Evolutionary conservation across 2,888 invertebrate genomes (phyloP).

Genomic region (Cryptocheilus praepositus): DNA sequence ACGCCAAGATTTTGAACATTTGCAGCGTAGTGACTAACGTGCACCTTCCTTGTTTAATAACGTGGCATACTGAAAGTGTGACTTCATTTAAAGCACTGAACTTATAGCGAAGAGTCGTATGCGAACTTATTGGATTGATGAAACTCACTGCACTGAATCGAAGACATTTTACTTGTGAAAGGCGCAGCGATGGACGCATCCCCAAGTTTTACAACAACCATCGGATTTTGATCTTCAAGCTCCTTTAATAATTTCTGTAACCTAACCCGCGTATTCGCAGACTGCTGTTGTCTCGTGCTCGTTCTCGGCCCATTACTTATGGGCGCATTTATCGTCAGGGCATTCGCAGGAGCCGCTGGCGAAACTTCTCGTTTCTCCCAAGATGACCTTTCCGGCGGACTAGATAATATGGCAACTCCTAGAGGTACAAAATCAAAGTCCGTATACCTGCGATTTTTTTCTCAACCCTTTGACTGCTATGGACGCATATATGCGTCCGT

Average conservation of each 20-base stretch:
- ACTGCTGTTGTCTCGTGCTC: constrained; percentile 45
- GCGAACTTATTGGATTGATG: too few relatives aligned
- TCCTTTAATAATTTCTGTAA: constrained; percentile 87
- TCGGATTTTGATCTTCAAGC: constrained; percentile 90
- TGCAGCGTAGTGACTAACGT: constrained; percentile 99
- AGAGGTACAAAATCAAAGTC: constrained; percentile 55
- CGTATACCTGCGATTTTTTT: background rate
- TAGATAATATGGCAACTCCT: constrained; percentile 92
- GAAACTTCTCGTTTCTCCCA: constrained; percentile 48
- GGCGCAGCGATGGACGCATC: constrained; percentile 99
- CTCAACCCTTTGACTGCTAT: too few relatives aligned
- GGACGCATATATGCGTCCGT: too few relatives aligned
- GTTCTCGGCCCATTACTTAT: constrained; percentile 50
- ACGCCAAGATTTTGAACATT: constrained; percentile 99
- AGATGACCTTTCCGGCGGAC: constrained; percentile 76
- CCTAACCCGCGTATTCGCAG: constrained; percentile 73
- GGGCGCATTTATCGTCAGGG: constrained; percentile 69
- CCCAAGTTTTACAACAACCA: constrained; percentile 94
- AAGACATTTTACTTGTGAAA: constrained; percentile 97
- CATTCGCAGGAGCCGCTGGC: constrained; percentile 40
- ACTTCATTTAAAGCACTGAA: too few relatives aligned
- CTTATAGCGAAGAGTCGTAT: too few relatives aligned
- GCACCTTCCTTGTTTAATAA: constrained; percentile 99
- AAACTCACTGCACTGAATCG: constrained; percentile 93
- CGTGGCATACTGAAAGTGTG: constrained; percentile 90